Evolutionary conservation across 2,113 vertebrate genomes (phyloP).

Genomic region (Pampusana beccarii): DNA sequence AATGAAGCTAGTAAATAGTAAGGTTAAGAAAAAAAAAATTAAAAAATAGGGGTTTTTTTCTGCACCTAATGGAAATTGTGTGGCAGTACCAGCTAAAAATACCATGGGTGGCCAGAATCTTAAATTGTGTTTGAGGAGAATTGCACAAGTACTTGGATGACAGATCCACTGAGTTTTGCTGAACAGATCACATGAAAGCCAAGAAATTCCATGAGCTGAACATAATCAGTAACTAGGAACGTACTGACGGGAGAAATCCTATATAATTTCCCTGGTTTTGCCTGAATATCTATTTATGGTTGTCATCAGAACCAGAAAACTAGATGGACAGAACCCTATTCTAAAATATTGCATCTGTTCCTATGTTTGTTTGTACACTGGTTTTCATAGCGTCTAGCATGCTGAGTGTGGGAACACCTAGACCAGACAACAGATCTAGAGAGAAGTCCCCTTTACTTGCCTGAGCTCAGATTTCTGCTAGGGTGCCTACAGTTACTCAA

Average conservation of each 20-base stretch:
- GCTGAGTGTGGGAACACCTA: not conserved
- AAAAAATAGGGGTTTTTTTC: not conserved
- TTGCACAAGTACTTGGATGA: not conserved
- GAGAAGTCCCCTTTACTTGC: too few relatives aligned
- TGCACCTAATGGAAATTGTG: not conserved
- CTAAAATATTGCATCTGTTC: not conserved
- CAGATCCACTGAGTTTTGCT: not conserved
- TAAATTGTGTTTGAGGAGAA: not conserved
- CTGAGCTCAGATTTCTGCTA: not conserved
- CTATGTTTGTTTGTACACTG: not conserved
- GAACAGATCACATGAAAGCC: not conserved
- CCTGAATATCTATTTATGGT: not conserved
- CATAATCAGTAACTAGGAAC: not conserved
- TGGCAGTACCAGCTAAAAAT: not conserved
- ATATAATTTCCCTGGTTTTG: not conserved
- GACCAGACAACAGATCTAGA: not conserved
- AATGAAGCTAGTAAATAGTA: not conserved
- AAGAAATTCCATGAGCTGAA: not conserved
- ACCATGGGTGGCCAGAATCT: not conserved
- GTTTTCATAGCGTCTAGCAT: not conserved
- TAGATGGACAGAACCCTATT: not conserved
- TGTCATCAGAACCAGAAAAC: not conserved
- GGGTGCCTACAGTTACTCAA: not conserved
- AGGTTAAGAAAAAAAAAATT: not conserved
- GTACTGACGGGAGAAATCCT: not conserved